Evolutionary conservation across 1,140 invertebrate species (phyloP).

Genomic region (Phenacoccus solenopsis): DNA sequence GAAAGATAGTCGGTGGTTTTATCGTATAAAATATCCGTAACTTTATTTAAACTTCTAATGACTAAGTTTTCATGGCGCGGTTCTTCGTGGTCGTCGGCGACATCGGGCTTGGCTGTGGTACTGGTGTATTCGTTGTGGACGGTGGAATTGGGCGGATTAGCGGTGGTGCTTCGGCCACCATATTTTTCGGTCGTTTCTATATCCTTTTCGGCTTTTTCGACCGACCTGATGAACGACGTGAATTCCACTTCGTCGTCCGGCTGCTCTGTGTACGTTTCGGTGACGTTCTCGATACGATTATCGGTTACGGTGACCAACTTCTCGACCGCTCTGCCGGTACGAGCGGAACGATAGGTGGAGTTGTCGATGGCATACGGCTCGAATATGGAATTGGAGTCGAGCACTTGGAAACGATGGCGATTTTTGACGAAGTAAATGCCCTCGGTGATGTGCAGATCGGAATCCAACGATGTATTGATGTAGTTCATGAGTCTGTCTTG

Average conservation of each 20-base stretch:
- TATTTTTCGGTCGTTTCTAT: not conserved
- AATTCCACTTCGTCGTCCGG: slow-evolving; percentile 35
- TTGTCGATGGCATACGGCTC: not conserved
- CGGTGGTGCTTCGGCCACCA: not conserved
- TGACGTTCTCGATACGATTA: not conserved
- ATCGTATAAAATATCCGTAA: slow-evolving; percentile 51
- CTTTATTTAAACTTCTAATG: not conserved
- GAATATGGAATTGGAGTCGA: not conserved
- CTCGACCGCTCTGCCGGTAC: not conserved
- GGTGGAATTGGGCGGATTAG: not conserved
- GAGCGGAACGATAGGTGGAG: too few species aligned
- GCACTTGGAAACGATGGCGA: slow-evolving; percentile 25
- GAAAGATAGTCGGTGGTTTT: slow-evolving; percentile 56
- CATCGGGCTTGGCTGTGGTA: not conserved
- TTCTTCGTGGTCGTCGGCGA: not conserved
- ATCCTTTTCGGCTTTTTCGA: not conserved
- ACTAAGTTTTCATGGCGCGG: not conserved
- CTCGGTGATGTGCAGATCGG: slow-evolving; percentile 53
- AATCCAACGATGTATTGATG: slow-evolving; percentile 47
- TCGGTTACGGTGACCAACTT: not conserved
- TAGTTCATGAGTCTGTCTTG: slow-evolving; percentile 60
- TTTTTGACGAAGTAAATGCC: slow-evolving; percentile 56
- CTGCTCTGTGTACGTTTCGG: slow-evolving; percentile 23
- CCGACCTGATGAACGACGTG: not conserved
- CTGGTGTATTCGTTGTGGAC: not conserved